Conservation (phyloP, 2,113 vertebrate genomes). For the Chitala chitala region DNA sequence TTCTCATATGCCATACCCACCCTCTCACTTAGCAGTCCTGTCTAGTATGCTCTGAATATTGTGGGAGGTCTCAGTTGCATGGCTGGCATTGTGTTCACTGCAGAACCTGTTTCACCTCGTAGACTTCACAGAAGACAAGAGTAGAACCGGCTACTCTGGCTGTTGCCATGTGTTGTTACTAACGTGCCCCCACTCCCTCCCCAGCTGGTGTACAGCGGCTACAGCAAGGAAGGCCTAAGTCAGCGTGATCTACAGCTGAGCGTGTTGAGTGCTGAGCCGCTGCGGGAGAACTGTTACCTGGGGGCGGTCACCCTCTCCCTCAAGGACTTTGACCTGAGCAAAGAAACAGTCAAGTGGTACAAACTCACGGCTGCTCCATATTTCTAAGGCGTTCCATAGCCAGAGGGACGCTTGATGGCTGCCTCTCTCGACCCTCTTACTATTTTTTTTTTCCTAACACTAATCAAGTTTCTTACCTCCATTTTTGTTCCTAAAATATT, state of each 20-base stretch:
- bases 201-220: slow-evolving; percentile 89
- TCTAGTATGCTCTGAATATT: not conserved
- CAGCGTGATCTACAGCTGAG: slow-evolving; percentile 90
- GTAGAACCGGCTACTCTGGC: not conserved
- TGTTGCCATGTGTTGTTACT: not conserved
- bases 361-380: slow-evolving; percentile 79
- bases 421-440: slow-evolving; percentile 14
- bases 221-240: slow-evolving; percentile 84
- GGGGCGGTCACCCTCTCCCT: slow-evolving; percentile 86
- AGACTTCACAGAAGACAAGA: no score
- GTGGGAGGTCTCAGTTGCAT: not conserved
- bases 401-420: not conserved
- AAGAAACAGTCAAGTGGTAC: slow-evolving; percentile 95
- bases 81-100: not conserved
- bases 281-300: slow-evolving; percentile 93
- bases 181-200: slow-evolving; percentile 28
- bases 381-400: slow-evolving; percentile 57
- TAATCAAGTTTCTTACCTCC: slow-evolving; percentile 49
- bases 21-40: not conserved
- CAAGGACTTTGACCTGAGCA: slow-evolving; percentile 92
- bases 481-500: slow-evolving; percentile 47
- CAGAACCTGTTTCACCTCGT: not conserved
- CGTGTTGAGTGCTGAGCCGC: slow-evolving; percentile 89
- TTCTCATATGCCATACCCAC: not conserved
- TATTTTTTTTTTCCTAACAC: slow-evolving; percentile 28